Conservation (phyloP, 1,140 invertebrate species). For the Ceratina calcarata region DNA sequence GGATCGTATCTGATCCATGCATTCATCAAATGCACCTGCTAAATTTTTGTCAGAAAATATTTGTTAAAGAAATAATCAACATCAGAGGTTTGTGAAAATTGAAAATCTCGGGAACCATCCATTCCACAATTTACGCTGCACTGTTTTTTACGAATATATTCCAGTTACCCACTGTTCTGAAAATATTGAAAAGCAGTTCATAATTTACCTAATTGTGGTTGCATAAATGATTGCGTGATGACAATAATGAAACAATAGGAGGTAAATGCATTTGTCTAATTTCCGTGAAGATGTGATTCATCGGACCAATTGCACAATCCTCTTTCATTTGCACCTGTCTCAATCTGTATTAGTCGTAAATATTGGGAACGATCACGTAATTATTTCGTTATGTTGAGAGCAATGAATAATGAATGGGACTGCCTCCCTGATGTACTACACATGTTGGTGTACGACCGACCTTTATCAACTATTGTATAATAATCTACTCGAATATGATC, state of each 20-base stretch:
- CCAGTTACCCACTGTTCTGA: too few relatives aligned
- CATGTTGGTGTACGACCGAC: too few relatives aligned
- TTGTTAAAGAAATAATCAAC: too few relatives aligned
- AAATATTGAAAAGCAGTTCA: too few relatives aligned
- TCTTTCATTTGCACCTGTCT: conserved; percentile 1
- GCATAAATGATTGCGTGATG: conserved; percentile 34
- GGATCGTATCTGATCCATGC: background rate
- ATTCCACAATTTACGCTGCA: too few relatives aligned
- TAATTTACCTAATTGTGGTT: background rate
- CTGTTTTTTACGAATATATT: too few relatives aligned
- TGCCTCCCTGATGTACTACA: too few relatives aligned
- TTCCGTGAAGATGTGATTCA: background rate
- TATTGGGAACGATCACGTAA: conserved; percentile 22
- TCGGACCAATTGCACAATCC: conserved; percentile 2
- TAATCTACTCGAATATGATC: too few relatives aligned
- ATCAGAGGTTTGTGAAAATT: too few relatives aligned
- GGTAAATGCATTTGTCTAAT: too few relatives aligned
- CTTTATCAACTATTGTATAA: background rate
- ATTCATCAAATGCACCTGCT: conserved; percentile 47
- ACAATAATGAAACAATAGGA: conserved; percentile 30
- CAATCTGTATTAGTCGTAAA: background rate
- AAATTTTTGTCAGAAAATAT: conserved; percentile 46
- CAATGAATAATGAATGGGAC: background rate
- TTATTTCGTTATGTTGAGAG: background rate
- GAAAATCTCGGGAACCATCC: too few relatives aligned